phyloP scores from a whole-genome alignment of 2,113 vertebrate genomes.

The Epinephelus fuscoguttatus region DNA sequence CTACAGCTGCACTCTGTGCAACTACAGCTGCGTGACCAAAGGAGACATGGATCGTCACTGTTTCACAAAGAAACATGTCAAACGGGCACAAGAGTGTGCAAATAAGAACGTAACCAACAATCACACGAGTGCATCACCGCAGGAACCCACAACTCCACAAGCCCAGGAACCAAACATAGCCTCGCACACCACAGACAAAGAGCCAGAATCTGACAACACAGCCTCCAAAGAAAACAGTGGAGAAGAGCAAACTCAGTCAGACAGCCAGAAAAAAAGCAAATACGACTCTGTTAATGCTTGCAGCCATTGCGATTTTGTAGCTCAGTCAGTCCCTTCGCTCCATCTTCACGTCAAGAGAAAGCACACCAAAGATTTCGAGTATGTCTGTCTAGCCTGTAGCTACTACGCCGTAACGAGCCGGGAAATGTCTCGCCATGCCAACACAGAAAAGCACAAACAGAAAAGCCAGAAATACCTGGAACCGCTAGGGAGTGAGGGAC shows the following conservation, averaged over 20 bases:
- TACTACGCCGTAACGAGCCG: conserved; percentile 94
- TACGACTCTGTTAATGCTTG: conserved; percentile 83
- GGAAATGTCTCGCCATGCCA: conserved; percentile 94
- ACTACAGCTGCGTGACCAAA: conserved; percentile 97
- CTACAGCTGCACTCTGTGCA: conserved; percentile 95
- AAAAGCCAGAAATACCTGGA: conserved; percentile 88
- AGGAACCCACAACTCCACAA: conserved; percentile 37
- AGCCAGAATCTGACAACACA: conserved; percentile 56
- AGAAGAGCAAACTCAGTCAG: conserved; percentile 53
- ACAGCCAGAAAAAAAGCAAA: conserved; percentile 71
- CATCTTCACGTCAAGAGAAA: conserved; percentile 93
- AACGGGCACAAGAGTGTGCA: conserved; percentile 86
- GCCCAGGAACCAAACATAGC: conserved; percentile 38
- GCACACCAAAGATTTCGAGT: conserved; percentile 95
- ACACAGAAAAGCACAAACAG: conserved; percentile 94
- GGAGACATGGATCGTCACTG: conserved; percentile 99
- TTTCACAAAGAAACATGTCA: conserved; percentile 95
- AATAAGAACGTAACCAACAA: conserved; percentile 65
- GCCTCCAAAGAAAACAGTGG: conserved; percentile 50
- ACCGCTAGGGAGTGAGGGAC: conserved; percentile 30
- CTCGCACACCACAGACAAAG: conserved; percentile 2
- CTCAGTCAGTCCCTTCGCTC: conserved; percentile 91
- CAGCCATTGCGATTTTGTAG: conserved; percentile 88
- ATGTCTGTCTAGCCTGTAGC: conserved; percentile 94
- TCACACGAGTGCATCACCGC: neutral